Base-by-base conservation (phyloP, 2,113 vertebrate genomes). In the Cyprinus carpio region DNA sequence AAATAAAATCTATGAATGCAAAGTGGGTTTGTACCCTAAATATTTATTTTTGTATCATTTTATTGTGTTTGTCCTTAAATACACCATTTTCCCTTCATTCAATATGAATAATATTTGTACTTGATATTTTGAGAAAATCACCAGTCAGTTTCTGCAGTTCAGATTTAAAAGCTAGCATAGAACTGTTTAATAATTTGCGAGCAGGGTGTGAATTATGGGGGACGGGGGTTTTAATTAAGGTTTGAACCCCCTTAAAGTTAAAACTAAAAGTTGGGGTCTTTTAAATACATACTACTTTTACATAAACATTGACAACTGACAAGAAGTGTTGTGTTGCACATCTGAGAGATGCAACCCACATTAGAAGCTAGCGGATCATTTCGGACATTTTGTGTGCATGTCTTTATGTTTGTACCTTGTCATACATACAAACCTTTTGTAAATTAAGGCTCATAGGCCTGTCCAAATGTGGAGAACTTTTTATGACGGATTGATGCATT, bases 1-100 rank as follows among this genome's bases (percentile, higher is more conserved):
- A 58, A 89, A 86, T 79, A 79, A 85, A 84, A 79, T 18, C 75
- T 84, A 88, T 77, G 85, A 89, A 87, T 85, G 84, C 86, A 83
- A 65, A 74, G 69, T 69, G 72, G 58, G 51, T 81, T 37, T 64
- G 46, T 74, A 34, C 54, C 31, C 72, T 82, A 64, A 74, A 64
- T 76, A 40, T 40, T n/a, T 6, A 25, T 18, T 83, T 56, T 58
- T 34, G 46, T 34, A 4, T 67, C 16, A 15, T 46, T 46, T 46
- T 46, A 12, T 69, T 75, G 75, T 85, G 29, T 64, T 25, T 31
- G 27, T 46, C 34, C 18, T 40, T 76, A 31, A 77, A 76, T 27
- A 81, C 12, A 23, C 7, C 27, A 31, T 64, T 46, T 31, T 11
- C 9, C 34, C 75, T 23, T 10, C 10, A 16, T 75, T 5, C 12